A percentile compares a stretch with the other conserved stretches of the same genome.
phyloP scores from a whole-genome alignment of 2,888 invertebrate genomes.

The Marronus borbonicus region DNA sequence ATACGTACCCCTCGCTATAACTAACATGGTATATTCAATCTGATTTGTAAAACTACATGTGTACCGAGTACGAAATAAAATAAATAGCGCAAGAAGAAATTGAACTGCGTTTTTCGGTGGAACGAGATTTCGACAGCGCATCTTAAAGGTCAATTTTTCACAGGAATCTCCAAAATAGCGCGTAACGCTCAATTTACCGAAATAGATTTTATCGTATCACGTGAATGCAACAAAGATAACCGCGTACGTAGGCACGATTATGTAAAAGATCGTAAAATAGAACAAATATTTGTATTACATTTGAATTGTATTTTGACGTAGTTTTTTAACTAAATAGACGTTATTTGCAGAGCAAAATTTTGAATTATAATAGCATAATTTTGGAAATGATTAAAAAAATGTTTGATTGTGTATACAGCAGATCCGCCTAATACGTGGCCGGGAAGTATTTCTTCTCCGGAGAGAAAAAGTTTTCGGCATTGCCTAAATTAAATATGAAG shows the following conservation, averaged over 20 bases:
- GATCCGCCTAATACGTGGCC: no score
- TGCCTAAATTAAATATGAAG: no score
- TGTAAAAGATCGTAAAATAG: conserved; percentile 23
- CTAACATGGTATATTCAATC: no score
- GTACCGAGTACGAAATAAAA: no score
- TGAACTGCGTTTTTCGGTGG: not conserved
- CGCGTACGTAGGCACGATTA: conserved; percentile 15
- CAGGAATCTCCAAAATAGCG: conserved; percentile 36
- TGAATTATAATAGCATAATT: not conserved
- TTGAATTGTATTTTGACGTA: not conserved
- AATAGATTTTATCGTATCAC: conserved; percentile 34
- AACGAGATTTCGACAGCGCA: not conserved
- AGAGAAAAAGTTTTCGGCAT: no score
- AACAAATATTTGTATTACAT: not conserved
- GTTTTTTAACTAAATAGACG: no score
- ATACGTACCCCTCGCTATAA: no score
- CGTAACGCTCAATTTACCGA: conserved; percentile 13
- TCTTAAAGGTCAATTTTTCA: conserved; percentile 47
- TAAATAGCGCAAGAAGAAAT: no score
- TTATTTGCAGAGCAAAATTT: conserved; percentile 9
- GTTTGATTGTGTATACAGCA: no score
- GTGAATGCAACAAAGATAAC: conserved; percentile 40
- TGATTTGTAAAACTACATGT: no score
- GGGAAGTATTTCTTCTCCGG: no score
- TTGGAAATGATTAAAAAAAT: no score